phyloP scores from a whole-genome alignment of 2,113 vertebrate species.

The Edolisoma coerulescens region DNA sequence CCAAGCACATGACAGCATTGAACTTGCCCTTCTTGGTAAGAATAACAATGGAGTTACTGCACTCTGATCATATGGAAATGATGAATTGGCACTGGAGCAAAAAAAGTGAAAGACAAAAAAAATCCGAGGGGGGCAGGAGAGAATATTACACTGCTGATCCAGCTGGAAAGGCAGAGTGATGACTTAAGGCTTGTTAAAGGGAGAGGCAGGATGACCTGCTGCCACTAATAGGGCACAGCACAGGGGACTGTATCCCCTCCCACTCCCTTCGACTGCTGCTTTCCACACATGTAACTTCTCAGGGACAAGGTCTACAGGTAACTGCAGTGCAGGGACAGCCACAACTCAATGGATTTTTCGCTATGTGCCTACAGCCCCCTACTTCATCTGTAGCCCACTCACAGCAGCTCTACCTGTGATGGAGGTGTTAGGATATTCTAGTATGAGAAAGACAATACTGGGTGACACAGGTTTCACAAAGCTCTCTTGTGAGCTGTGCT shows the following conservation, averaged over 20 bases:
- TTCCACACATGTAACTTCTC: rapidly evolving
- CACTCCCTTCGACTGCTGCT: not conserved
- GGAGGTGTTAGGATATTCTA: not conserved
- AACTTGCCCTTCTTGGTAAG: not conserved
- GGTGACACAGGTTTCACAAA: not conserved
- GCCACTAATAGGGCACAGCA: not conserved
- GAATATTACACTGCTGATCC: not conserved
- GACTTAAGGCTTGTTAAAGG: not conserved
- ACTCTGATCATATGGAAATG: not conserved
- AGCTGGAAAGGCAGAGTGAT: not conserved
- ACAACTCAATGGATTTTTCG: not conserved
- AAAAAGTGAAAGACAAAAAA: not conserved
- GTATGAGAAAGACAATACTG: not conserved
- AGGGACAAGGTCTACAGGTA: not conserved
- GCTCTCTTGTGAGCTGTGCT: not conserved
- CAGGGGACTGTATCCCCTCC: not conserved
- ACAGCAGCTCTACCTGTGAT: not conserved
- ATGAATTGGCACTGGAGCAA: not conserved
- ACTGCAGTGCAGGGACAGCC: not conserved
- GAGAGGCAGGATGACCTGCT: not conserved
- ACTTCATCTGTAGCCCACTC: not conserved
- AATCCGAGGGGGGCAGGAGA: rapidly evolving
- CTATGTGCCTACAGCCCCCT: rapidly evolving
- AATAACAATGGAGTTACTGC: not conserved
- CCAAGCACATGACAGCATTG: not conserved